A percentile compares a stretch with the other conserved stretches of the same genome.
Conservation (phyloP, 2,888 invertebrate genomes). For the Macrophya alboannulata region DNA sequence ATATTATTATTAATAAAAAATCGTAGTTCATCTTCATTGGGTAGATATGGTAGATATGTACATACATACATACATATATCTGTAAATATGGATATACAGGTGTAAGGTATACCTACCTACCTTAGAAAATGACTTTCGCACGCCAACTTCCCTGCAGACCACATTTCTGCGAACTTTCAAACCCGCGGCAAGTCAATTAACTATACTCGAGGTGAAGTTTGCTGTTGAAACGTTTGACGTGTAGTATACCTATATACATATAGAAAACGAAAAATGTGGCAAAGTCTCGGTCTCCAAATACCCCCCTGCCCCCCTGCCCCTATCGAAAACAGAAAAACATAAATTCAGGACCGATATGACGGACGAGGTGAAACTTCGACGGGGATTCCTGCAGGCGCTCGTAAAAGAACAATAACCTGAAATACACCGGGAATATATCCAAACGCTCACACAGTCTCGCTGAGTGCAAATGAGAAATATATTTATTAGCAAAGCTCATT, state of each 20-base stretch:
- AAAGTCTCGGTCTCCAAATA: background rate
- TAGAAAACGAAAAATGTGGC: background rate
- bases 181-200: conserved; percentile 1
- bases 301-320: too few species aligned
- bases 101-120: background rate
- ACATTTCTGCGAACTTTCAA: conserved; percentile 16
- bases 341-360: conserved; percentile 30
- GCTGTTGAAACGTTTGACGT: conserved; percentile 18
- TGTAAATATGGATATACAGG: background rate
- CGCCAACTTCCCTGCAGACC: background rate
- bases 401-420: conserved; percentile 54
- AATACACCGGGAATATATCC: conserved; percentile 26
- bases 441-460: conserved; percentile 7
- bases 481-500: conserved; percentile 57
- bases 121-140: background rate
- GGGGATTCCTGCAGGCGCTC: conserved; percentile 38
- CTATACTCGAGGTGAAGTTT: conserved; percentile 11
- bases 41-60: background rate
- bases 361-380: conserved; percentile 33
- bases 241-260: too few species aligned
- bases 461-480: conserved; percentile 61
- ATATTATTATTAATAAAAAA: conserved; percentile 14
- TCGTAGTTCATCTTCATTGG: background rate
- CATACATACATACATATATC: too few species aligned
- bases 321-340: conserved; percentile 15